These are phyloP conservation scores for Phylloscopus collybita DNA, from an alignment of 2,797 vertebrate species.

Conservation along the genomic window DNA sequence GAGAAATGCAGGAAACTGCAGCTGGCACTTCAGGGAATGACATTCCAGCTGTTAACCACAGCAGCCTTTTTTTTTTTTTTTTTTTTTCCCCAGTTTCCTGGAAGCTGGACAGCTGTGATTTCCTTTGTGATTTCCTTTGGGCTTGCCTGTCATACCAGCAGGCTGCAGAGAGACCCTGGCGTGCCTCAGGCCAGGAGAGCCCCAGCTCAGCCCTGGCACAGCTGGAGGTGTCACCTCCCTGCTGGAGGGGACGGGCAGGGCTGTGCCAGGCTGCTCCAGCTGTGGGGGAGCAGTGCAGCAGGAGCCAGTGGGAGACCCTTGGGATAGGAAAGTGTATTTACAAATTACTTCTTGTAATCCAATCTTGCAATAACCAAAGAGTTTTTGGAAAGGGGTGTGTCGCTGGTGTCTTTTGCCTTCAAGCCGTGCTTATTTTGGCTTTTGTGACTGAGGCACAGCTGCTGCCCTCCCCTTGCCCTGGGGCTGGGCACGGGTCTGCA, in stretches of 20 bases:
- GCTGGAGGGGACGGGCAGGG: background rate
- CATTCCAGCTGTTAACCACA: background rate
- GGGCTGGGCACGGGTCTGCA: accelerated
- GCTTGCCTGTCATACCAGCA: background rate
- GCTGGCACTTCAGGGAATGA: background rate
- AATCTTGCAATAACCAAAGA: too few species aligned
- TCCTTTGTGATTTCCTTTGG: background rate
- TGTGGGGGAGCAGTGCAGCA: accelerated
- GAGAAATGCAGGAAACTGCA: background rate
- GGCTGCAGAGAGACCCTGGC: background rate
- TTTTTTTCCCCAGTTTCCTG: background rate
- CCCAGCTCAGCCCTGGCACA: background rate
- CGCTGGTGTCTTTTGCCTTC: too few species aligned
- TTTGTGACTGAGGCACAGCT: background rate
- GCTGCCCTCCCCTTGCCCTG: background rate
- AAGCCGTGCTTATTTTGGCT: background rate
- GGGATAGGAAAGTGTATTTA: background rate
- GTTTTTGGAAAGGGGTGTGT: too few species aligned
- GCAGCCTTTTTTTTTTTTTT: background rate
- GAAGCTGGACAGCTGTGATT: background rate
- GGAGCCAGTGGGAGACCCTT: accelerated
- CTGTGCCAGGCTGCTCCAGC: background rate
- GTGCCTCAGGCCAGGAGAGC: background rate
- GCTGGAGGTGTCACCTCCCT: background rate
- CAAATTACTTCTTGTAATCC: background rate